Conservation (phyloP, 2,797 vertebrate species). For the Eidolon dupreanum region DNA sequence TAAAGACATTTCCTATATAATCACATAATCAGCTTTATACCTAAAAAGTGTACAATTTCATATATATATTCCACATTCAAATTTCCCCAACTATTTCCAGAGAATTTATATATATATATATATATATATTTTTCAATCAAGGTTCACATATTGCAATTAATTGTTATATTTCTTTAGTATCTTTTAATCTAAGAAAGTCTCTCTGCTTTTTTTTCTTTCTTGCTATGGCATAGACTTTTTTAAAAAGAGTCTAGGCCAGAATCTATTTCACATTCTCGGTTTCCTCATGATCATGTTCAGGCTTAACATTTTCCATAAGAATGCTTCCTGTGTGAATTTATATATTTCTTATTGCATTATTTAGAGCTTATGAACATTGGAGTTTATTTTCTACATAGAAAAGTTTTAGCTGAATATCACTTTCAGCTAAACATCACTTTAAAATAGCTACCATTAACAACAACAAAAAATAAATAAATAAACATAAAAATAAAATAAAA, state of each 20-base stretch:
- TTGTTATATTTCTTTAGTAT: not conserved
- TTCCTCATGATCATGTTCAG: not conserved
- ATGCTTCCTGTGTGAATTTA: not conserved
- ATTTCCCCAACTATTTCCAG: not conserved
- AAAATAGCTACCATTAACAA: not conserved
- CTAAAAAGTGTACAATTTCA: not conserved
- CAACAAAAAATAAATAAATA: too few relatives aligned
- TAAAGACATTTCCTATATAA: slow-evolving; percentile 6
- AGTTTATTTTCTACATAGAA: not conserved
- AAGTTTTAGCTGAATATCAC: not conserved
- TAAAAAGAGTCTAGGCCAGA: not conserved
- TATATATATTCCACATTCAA: not conserved
- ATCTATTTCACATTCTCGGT: not conserved
- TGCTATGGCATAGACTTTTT: not conserved
- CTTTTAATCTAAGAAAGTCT: not conserved
- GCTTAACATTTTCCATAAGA: not conserved
- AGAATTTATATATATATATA: not conserved
- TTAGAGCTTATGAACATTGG: not conserved
- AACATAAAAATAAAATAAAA: not conserved
- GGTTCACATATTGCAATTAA: not conserved
- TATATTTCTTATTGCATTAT: not conserved
- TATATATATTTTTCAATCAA: not conserved
- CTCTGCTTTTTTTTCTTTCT: not conserved
- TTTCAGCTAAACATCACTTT: not conserved
- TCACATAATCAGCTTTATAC: not conserved